A percentile compares a stretch with the other conserved stretches of the same genome.
phyloP scores from a whole-genome alignment of 2,797 vertebrate genomes.

The Peromyscus nudipes region DNA sequence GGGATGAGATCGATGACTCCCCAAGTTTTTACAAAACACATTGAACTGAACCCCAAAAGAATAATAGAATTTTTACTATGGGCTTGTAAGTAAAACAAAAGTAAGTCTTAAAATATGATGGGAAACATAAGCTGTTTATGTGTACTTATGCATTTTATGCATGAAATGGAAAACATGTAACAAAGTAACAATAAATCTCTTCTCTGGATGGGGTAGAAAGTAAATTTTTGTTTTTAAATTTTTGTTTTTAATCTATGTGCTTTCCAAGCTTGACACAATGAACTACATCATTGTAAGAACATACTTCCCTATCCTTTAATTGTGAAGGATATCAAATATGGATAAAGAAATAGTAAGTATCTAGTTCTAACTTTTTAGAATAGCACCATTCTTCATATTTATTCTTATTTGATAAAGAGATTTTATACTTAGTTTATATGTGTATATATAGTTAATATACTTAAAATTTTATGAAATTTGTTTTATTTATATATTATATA shows the following conservation, averaged over 20 bases:
- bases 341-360: neutral
- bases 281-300: neutral
- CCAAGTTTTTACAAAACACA: neutral
- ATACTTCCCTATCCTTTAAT: neutral
- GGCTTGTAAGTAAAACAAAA: neutral
- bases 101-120: neutral
- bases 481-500: neutral
- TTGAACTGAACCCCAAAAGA: neutral
- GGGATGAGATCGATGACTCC: neutral
- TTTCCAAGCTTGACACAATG: neutral
- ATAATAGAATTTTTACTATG: neutral
- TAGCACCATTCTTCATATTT: neutral
- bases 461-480: conserved; percentile 5
- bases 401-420: neutral
- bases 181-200: neutral
- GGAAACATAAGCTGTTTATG: neutral
- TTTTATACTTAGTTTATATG: neutral
- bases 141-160: neutral
- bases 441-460: neutral
- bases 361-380: neutral
- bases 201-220: neutral
- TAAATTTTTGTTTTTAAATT: neutral
- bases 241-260: neutral
- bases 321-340: conserved; percentile 28
- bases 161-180: neutral